Evolutionary conservation across 2,797 vertebrate species (phyloP).

Genomic region (Parauchenoglanis ngamensis): DNA sequence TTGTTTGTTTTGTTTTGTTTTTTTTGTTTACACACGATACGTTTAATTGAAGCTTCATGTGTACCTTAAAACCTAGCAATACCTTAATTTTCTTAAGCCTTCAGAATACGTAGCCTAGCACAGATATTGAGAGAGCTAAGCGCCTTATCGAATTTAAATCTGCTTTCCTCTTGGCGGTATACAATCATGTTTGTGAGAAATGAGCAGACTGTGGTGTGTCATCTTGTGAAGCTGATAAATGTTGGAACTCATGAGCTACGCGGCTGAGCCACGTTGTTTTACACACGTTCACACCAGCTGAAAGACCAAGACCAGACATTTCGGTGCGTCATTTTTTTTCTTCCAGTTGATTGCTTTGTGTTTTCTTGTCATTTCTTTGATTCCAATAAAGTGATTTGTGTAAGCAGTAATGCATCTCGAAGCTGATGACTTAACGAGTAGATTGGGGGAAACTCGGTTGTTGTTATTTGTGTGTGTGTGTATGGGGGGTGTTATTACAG

Average conservation of each 20-base stretch:
- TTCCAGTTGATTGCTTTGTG: slow-evolving; percentile 65
- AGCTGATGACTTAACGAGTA: slow-evolving; percentile 44
- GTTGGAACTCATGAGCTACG: slow-evolving; percentile 53
- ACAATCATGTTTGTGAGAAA: slow-evolving; percentile 65
- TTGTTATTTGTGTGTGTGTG: neutral
- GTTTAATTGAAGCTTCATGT: slow-evolving; percentile 46
- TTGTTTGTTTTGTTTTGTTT: neutral
- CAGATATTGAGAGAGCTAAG: slow-evolving; percentile 54
- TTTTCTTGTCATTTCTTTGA: slow-evolving; percentile 64
- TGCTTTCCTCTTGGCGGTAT: slow-evolving; percentile 62
- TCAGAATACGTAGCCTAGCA: slow-evolving; percentile 47
- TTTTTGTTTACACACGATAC: slow-evolving; percentile 5
- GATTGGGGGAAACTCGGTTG: neutral
- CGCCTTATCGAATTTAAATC: slow-evolving; percentile 55
- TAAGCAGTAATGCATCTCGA: slow-evolving; percentile 56
- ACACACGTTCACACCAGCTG: slow-evolving; percentile 58
- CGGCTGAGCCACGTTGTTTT: slow-evolving; percentile 51
- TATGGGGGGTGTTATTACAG: too few relatives aligned
- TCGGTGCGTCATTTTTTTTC: slow-evolving; percentile 49
- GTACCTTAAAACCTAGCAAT: slow-evolving; percentile 53
- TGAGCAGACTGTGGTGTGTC: slow-evolving; percentile 59
- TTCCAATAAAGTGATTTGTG: slow-evolving; percentile 73
- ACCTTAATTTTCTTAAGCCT: slow-evolving; percentile 51
- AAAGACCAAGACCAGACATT: slow-evolving; percentile 61
- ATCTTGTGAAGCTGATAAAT: slow-evolving; percentile 56